Evolutionary conservation across 1,140 invertebrate genomes (phyloP).

Genomic region (Panagrolaimus sp.): DNA sequence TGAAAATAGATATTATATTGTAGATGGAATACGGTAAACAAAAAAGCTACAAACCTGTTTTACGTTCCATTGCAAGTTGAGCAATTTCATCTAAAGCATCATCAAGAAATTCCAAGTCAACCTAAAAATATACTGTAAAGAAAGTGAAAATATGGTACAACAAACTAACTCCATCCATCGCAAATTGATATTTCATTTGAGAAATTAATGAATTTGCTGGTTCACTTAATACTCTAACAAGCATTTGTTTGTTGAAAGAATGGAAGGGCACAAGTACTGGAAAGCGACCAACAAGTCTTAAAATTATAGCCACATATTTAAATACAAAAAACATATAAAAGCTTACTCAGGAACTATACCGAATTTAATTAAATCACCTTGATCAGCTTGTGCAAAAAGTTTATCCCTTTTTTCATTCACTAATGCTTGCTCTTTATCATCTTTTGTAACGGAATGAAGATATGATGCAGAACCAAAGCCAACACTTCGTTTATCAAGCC

Average conservation of each 20-base stretch:
- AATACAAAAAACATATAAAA: no score
- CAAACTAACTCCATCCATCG: constrained; percentile 67
- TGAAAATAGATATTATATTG: constrained; percentile 14
- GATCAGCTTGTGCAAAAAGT: constrained; percentile 77
- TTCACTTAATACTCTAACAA: constrained; percentile 89
- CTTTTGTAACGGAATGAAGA: constrained; percentile 14
- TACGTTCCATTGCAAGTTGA: constrained; percentile 79
- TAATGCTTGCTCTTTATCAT: constrained; percentile 56
- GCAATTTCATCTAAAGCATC: constrained; percentile 87
- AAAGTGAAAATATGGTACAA: background rate
- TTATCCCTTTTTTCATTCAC: constrained; percentile 69
- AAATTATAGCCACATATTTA: background rate
- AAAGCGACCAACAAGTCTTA: constrained; percentile 80
- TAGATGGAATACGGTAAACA: no score
- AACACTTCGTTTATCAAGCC: constrained; percentile 82
- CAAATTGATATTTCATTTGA: constrained; percentile 73
- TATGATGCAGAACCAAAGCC: constrained; percentile 15
- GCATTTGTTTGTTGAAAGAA: constrained; percentile 77
- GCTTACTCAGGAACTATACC: constrained; percentile 83
- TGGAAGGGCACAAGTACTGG: constrained; percentile 95
- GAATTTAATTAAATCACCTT: constrained; percentile 82
- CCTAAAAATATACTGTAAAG: constrained; percentile 61
- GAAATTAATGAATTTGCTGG: constrained; percentile 87
- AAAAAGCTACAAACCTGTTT: constrained; percentile 69
- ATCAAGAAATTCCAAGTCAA: constrained; percentile 78